These are phyloP conservation scores for Leptopilina myrica DNA, from an alignment of 2,888 invertebrate species.

Conservation along the genomic window DNA sequence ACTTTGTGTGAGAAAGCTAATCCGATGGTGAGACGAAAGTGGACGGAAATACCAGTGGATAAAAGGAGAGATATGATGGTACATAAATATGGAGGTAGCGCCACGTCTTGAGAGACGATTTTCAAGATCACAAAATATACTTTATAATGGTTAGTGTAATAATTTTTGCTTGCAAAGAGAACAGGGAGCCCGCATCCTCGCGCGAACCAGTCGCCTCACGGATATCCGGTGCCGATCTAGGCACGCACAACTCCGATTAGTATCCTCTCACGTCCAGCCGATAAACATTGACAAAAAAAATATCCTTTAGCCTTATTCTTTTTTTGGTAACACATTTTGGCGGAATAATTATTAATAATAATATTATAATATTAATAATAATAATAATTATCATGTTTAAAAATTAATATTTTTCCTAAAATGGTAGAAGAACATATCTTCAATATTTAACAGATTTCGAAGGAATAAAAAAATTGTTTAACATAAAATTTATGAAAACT, in stretches of 20 bases:
- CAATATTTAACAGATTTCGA: no score
- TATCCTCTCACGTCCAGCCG: slow-evolving; percentile 42
- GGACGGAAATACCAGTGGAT: slow-evolving; percentile 28
- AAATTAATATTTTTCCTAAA: no score
- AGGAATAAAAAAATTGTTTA: no score
- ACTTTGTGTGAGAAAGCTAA: neutral
- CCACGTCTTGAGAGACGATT: slow-evolving; percentile 23
- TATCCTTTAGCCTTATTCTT: neutral
- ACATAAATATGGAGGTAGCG: neutral
- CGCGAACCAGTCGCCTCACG: slow-evolving; percentile 66
- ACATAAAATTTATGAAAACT: no score
- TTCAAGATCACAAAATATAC: neutral
- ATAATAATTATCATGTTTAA: no score
- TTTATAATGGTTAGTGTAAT: slow-evolving; percentile 33
- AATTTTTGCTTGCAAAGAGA: slow-evolving; percentile 33
- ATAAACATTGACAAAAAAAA: slow-evolving; percentile 2
- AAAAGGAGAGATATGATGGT: neutral
- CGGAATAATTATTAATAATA: no score
- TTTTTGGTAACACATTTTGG: neutral
- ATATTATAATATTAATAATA: no score
- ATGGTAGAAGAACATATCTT: no score
- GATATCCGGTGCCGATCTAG: slow-evolving; percentile 70
- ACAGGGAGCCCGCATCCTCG: slow-evolving; percentile 70
- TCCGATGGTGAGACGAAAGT: neutral
- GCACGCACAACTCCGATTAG: slow-evolving; percentile 51